phyloP scores from a whole-genome alignment of 2,797 vertebrate genomes.

The Molossus alvarezi region DNA sequence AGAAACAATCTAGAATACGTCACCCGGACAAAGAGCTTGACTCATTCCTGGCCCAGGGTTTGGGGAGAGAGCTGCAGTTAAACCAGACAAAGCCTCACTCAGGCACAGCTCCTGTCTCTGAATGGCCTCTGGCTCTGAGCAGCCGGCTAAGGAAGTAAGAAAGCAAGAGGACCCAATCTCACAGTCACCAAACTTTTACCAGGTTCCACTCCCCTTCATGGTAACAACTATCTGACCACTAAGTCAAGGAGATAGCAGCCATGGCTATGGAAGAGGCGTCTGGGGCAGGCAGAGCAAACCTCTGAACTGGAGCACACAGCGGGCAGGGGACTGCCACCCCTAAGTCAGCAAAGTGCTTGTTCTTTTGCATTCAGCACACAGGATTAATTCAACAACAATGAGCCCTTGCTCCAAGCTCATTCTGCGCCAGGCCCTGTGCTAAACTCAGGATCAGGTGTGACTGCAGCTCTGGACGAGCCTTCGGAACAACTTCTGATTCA shows the following conservation, averaged over 20 bases:
- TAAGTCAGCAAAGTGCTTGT: background rate
- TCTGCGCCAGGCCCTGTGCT: background rate
- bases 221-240: background rate
- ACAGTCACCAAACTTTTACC: background rate
- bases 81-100: background rate
- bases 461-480: background rate
- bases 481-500: conserved; percentile 62
- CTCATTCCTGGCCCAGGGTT: background rate
- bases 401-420: background rate
- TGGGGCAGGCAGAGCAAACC: background rate
- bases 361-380: background rate
- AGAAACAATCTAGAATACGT: background rate
- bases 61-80: background rate
- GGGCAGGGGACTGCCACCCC: background rate
- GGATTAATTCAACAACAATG: background rate
- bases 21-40: background rate
- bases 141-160: background rate
- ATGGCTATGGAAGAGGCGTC: background rate
- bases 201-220: background rate
- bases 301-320: background rate
- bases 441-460: background rate
- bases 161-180: background rate
- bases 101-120: background rate
- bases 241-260: background rate
- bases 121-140: background rate